Conservation (phyloP, 2,797 vertebrate species). For the Muscicapa striata region DNA sequence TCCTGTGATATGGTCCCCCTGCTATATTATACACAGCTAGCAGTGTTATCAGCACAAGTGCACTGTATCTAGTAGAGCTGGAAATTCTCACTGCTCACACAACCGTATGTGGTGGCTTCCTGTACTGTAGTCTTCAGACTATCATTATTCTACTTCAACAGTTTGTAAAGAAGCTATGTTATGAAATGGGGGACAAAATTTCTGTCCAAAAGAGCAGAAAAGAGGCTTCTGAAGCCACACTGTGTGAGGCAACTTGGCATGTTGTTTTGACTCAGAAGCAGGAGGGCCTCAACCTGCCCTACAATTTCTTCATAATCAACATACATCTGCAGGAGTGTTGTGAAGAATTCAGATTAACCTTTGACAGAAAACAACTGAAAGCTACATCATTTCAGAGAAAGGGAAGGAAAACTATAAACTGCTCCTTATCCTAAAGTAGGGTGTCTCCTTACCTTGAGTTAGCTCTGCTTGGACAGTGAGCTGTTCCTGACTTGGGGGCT, state of each 20-base stretch:
- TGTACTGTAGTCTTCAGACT: background rate
- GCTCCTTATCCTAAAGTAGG: background rate
- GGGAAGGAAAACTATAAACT: background rate
- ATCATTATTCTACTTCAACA: background rate
- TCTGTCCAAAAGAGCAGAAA: background rate
- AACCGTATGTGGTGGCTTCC: background rate
- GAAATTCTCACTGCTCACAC: background rate
- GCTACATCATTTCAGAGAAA: background rate
- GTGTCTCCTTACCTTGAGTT: conserved; percentile 60
- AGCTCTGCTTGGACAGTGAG: conserved; percentile 1
- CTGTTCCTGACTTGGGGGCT: conserved; percentile 36
- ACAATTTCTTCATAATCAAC: background rate
- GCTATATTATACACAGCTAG: background rate
- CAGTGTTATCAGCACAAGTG: background rate
- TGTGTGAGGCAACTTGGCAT: fast-evolving
- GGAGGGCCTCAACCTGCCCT: background rate
- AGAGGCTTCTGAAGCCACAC: background rate
- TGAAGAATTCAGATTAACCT: background rate
- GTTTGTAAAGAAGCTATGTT: background rate
- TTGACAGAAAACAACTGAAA: background rate
- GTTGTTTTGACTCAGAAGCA: background rate
- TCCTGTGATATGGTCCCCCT: background rate
- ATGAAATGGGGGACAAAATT: background rate
- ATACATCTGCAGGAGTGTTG: background rate
- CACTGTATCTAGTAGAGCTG: background rate